A percentile compares a stretch with the other conserved stretches of the same genome.
These are phyloP conservation scores for Pachliopta kotzebuea DNA, from an alignment of 2,888 invertebrate genomes.

Conservation along the genomic window DNA sequence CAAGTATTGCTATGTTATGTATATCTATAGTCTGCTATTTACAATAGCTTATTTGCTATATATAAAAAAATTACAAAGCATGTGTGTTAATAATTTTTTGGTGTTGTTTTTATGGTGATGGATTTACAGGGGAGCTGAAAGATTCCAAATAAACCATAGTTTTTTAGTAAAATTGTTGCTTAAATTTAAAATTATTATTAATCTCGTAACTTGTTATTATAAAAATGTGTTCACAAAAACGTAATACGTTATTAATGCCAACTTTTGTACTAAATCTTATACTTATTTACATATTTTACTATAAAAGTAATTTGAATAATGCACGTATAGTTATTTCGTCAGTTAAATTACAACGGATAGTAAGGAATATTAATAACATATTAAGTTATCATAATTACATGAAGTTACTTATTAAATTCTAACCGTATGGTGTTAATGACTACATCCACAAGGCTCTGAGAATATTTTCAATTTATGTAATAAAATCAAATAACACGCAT, in stretches of 20 bases:
- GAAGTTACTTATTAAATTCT: background rate
- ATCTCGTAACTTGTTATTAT: background rate
- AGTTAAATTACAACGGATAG: too few species aligned
- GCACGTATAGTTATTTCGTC: too few species aligned
- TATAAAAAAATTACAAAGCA: background rate
- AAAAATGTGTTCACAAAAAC: slow-evolving; percentile 18
- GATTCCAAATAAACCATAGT: background rate
- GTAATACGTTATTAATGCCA: slow-evolving; percentile 4
- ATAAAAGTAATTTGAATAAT: slow-evolving; percentile 1
- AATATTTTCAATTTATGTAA: background rate
- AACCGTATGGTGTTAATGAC: background rate
- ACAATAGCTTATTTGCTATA: background rate
- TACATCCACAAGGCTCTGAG: background rate
- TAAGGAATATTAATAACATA: too few species aligned
- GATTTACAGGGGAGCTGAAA: background rate
- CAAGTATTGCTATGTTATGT: background rate
- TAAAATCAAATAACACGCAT: too few species aligned
- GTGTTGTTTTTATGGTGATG: background rate
- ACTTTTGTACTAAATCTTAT: slow-evolving; percentile 6
- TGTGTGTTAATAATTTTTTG: background rate
- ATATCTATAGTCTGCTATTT: background rate
- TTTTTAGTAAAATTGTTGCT: background rate
- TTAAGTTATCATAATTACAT: too few species aligned
- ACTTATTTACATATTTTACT: slow-evolving; percentile 8
- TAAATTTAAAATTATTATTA: background rate